Percentiles rank a stretch among this genome's conserved stretches.
Evolutionary conservation across 2,888 invertebrate species (phyloP).

Genomic region (Coronaproctus castanopsis): DNA sequence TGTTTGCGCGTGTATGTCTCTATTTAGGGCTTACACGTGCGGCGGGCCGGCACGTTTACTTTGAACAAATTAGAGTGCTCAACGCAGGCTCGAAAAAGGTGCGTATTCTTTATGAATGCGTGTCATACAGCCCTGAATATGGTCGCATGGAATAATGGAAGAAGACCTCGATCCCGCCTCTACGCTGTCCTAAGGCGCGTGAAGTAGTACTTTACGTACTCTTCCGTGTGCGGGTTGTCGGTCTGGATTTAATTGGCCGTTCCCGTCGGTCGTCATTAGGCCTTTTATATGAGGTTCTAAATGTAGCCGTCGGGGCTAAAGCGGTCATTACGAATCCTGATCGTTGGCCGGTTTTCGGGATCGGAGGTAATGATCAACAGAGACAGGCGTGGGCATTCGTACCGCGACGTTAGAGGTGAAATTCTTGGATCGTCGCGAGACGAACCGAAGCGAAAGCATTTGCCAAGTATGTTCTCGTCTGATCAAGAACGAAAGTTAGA

Average conservation of each 20-base stretch:
- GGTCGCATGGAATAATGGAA: slow-evolving; percentile 44
- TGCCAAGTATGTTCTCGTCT: slow-evolving; percentile 20
- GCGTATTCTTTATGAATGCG: not conserved
- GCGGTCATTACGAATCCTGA: slow-evolving; percentile 39
- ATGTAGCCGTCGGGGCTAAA: slow-evolving; percentile 18
- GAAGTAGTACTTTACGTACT: slow-evolving; percentile 5
- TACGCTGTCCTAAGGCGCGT: slow-evolving; percentile 24
- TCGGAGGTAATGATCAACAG: slow-evolving; percentile 14
- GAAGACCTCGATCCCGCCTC: slow-evolving; percentile 41
- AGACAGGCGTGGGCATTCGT: slow-evolving; percentile 39
- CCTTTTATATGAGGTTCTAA: not conserved
- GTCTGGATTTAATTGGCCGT: not conserved
- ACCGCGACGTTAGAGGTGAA: slow-evolving; percentile 42
- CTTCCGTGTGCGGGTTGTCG: slow-evolving; percentile 9
- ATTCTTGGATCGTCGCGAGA: slow-evolving; percentile 35
- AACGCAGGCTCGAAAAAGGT: slow-evolving; percentile 33
- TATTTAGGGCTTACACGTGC: slow-evolving; percentile 27
- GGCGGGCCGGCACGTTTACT: slow-evolving; percentile 36
- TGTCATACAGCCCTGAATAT: slow-evolving; percentile 25
- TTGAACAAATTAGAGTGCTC: slow-evolving; percentile 46
- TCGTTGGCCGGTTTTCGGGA: slow-evolving; percentile 23
- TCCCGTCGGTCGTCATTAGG: not conserved
- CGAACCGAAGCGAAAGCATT: slow-evolving; percentile 21
- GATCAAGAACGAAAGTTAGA: slow-evolving; percentile 19
- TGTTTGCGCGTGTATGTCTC: slow-evolving; percentile 24